Evolutionary conservation across 2,113 vertebrate species (phyloP).

Genomic region (Physeter macrocephalus): DNA sequence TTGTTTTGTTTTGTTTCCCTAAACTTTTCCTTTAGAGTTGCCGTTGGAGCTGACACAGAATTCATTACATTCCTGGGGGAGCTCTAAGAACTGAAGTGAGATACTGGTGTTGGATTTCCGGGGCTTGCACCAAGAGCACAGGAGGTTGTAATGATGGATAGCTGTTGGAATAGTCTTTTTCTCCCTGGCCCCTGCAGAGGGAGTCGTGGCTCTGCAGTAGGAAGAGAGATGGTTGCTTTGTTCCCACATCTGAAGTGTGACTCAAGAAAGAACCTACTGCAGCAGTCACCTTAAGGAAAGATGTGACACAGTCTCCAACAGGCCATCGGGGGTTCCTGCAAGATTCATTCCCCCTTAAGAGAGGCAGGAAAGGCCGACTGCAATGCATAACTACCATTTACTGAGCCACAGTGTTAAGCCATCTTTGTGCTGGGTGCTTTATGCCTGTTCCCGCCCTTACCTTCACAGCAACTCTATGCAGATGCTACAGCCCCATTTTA

Average conservation of each 20-base stretch:
- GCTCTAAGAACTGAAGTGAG: neutral
- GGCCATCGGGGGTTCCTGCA: neutral
- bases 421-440: neutral
- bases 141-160: neutral
- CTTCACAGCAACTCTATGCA: neutral
- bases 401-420: neutral
- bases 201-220: neutral
- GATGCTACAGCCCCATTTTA: neutral
- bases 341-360: neutral
- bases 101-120: neutral
- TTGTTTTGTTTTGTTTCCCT: neutral
- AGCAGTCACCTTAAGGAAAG: neutral
- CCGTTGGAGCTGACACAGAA: neutral
- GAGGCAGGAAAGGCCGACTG: neutral
- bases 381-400: neutral
- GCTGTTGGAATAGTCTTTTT: neutral
- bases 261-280: neutral
- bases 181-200: neutral
- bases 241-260: accelerated
- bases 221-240: neutral
- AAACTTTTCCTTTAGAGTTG: neutral
- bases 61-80: neutral
- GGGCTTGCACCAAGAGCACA: neutral
- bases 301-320: neutral
- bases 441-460: neutral